phyloP scores from a whole-genome alignment of 2,113 vertebrate genomes.

The Corythornis madagascariensis region DNA sequence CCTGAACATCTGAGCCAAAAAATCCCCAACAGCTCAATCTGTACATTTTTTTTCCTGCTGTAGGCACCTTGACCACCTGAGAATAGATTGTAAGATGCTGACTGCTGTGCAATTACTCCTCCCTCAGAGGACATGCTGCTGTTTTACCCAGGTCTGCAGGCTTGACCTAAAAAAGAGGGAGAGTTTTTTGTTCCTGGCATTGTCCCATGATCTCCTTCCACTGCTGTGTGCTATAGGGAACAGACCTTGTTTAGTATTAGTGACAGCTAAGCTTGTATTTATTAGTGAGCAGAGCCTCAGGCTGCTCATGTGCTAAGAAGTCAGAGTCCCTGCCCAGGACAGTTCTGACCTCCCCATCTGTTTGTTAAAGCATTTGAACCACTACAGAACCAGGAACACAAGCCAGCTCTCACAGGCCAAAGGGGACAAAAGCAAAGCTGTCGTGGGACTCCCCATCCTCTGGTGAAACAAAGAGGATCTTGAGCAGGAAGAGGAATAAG shows the following conservation, averaged over 20 bases:
- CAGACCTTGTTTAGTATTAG: background rate
- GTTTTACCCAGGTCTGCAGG: background rate
- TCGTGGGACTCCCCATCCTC: background rate
- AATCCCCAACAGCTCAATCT: background rate
- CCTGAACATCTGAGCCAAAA: background rate
- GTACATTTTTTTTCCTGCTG: background rate
- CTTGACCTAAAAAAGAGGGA: background rate
- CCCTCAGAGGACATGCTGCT: background rate
- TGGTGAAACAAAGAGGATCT: background rate
- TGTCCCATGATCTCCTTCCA: background rate
- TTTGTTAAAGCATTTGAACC: background rate
- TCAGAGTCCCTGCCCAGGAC: background rate
- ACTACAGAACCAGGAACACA: background rate
- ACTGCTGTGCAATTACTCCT: background rate
- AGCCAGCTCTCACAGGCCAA: background rate
- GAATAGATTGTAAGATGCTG: background rate
- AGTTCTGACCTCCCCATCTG: background rate
- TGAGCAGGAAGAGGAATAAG: background rate
- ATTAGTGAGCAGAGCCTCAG: background rate
- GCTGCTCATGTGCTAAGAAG: background rate
- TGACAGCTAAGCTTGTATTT: background rate
- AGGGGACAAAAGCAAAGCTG: background rate
- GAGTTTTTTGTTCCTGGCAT: background rate
- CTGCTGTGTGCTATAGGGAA: background rate
- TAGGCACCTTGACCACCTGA: fast-evolving